Percentiles rank a stretch among this genome's conserved stretches.
Conservation (phyloP, 2,113 vertebrate species). For the Daphoenositta chrysoptera region DNA sequence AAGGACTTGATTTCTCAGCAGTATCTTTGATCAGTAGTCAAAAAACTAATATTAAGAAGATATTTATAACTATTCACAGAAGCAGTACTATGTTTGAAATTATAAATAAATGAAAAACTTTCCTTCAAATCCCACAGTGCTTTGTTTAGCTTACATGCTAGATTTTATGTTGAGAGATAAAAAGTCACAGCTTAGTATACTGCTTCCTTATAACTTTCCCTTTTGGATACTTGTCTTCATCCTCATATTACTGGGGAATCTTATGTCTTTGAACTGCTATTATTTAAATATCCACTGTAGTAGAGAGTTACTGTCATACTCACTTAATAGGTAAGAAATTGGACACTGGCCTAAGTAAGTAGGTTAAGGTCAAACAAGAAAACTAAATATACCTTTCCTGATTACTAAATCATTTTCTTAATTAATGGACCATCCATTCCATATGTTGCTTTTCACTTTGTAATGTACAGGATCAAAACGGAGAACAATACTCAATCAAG, state of each 20-base stretch:
- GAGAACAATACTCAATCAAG: neutral
- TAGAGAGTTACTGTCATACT: neutral
- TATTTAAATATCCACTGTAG: neutral
- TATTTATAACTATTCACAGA: neutral
- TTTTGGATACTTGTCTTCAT: neutral
- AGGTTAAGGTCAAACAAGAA: neutral
- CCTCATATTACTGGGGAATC: neutral
- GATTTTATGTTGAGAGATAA: neutral
- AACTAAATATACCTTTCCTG: neutral
- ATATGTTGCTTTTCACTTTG: neutral
- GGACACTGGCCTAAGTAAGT: neutral
- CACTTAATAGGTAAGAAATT: neutral
- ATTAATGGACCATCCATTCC: neutral
- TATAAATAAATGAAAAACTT: neutral
- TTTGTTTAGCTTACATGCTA: neutral
- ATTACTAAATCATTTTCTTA: neutral
- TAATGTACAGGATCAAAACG: neutral
- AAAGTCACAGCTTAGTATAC: neutral
- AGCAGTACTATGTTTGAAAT: neutral
- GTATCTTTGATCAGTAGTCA: neutral
- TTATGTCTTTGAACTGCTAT: neutral
- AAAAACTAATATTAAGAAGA: neutral
- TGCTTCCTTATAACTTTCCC: neutral
- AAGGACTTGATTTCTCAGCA: neutral
- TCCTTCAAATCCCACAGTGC: neutral